Conservation (phyloP, 2,797 vertebrate species). For the Steatocranus sp. region DNA sequence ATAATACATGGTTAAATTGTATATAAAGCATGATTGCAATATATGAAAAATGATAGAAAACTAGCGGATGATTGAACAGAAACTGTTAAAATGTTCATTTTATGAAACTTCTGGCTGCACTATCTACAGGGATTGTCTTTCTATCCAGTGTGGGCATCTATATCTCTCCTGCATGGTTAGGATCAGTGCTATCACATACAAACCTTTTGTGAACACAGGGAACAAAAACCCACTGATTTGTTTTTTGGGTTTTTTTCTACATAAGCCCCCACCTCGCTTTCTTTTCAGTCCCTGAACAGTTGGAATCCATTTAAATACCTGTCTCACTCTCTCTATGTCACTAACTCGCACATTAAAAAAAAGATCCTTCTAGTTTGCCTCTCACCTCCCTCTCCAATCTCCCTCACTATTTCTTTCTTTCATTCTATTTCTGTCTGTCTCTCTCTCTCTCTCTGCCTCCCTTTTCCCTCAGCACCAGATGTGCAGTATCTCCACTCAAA, state of each 20-base stretch:
- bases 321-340: not conserved
- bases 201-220: not conserved
- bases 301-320: not conserved
- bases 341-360: not conserved
- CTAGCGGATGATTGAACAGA: not conserved
- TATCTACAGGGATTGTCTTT: not conserved
- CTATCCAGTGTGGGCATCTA: not conserved
- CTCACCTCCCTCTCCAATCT: not conserved
- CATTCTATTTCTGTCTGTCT: not conserved
- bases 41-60: not conserved
- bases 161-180: not conserved
- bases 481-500: constrained; percentile 44
- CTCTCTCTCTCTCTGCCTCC: not conserved
- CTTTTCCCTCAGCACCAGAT: constrained; percentile 45
- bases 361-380: constrained; percentile 9
- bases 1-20: not conserved
- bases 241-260: not conserved
- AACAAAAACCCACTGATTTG: constrained; percentile 4
- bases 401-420: not conserved
- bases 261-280: not conserved
- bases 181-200: constrained; percentile 1
- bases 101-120: not conserved
- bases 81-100: not conserved
- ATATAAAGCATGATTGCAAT: not conserved
- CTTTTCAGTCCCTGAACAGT: not conserved